These are phyloP conservation scores for Panopea generosa DNA, from an alignment of 2,888 invertebrate species.

Conservation along the genomic window DNA sequence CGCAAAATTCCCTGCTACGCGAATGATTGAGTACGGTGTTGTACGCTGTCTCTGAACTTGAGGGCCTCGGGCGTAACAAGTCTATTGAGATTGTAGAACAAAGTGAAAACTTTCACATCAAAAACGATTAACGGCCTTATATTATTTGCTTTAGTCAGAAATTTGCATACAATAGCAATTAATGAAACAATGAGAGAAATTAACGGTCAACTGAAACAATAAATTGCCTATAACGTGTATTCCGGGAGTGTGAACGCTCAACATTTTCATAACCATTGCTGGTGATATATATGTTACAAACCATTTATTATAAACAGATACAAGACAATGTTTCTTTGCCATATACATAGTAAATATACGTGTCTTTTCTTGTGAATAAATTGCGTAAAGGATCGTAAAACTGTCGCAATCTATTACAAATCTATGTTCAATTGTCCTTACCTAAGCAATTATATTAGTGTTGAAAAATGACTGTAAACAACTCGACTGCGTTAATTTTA, in stretches of 20 bases:
- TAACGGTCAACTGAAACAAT: constrained; percentile 7
- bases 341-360: no score
- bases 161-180: constrained; percentile 49
- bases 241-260: not conserved
- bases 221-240: constrained; percentile 2
- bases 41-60: constrained; percentile 17
- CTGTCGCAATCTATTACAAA: no score
- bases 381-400: no score
- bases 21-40: constrained; percentile 28
- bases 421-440: no score
- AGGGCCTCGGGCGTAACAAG: constrained; percentile 12
- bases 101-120: constrained; percentile 41
- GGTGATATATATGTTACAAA: no score
- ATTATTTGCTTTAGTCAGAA: constrained; percentile 36
- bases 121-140: constrained; percentile 31
- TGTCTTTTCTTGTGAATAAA: no score
- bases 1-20: not conserved
- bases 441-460: no score
- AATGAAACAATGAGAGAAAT: constrained; percentile 35
- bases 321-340: no score
- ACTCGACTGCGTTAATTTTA: no score
- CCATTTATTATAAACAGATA: no score
- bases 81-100: constrained; percentile 28
- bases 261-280: no score
- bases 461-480: no score